Percentiles rank a stretch among this genome's conserved stretches.
Conservation (phyloP, 1,140 invertebrate species). For the Lamellibrachia luymesi region DNA sequence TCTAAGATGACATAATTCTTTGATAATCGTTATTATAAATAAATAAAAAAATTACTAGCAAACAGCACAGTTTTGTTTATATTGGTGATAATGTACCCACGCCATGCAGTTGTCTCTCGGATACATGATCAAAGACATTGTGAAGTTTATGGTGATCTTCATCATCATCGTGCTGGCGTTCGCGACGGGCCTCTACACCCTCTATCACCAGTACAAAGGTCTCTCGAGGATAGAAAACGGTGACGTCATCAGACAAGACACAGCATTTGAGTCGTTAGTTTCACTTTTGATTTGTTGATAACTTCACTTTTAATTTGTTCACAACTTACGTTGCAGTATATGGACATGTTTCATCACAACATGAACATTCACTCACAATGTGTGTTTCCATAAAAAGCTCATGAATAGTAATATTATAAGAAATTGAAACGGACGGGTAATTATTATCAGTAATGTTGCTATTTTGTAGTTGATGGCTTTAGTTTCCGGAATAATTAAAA, state of each 20-base stretch:
- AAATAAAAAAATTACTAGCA: no score
- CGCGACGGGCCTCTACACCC: neutral
- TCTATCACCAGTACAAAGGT: neutral
- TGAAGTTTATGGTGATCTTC: conserved; percentile 14
- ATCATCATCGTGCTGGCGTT: conserved; percentile 10
- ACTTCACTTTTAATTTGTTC: neutral
- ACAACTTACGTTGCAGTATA: neutral
- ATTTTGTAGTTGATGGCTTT: neutral
- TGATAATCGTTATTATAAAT: no score
- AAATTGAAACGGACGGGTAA: neutral
- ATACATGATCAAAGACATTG: conserved; percentile 5
- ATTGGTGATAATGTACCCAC: neutral
- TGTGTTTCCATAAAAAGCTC: neutral
- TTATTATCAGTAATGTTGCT: neutral
- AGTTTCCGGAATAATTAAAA: neutral
- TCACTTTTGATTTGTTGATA: neutral
- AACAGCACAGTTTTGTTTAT: neutral
- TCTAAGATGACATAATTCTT: no score
- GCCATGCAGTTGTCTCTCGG: conserved; percentile 1
- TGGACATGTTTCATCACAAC: neutral
- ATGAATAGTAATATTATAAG: neutral
- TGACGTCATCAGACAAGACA: neutral
- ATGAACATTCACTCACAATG: neutral
- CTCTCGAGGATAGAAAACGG: neutral
- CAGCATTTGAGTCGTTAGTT: neutral